phyloP scores from a whole-genome alignment of 1,140 invertebrate species.

The Lucilia sericata region DNA sequence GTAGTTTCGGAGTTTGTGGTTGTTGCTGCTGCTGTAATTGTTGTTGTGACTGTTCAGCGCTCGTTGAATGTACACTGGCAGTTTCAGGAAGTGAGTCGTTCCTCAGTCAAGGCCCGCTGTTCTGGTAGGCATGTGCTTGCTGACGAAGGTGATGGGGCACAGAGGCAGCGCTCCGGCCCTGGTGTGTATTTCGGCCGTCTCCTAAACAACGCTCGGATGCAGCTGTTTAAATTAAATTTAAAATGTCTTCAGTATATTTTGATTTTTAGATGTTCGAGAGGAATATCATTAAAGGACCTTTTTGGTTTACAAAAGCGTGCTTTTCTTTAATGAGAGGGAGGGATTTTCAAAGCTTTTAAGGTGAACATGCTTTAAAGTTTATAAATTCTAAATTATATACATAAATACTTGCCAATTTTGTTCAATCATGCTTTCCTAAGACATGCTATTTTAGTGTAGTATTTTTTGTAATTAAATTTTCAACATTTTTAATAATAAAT shows the following conservation, averaged over 20 bases:
- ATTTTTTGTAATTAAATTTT: no score
- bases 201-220: constrained; percentile 75
- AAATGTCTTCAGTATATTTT: not conserved
- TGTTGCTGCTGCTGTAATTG: constrained; percentile 47
- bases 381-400: not conserved
- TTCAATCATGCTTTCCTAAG: constrained; percentile 21
- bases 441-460: not conserved
- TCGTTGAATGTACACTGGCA: constrained; percentile 65
- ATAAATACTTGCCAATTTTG: not conserved
- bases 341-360: not conserved
- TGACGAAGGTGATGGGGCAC: constrained; percentile 69
- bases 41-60: constrained; percentile 54
- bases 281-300: not conserved
- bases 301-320: constrained; percentile 11
- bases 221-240: constrained; percentile 65
- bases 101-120: constrained; percentile 69
- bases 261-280: not conserved
- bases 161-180: constrained; percentile 68
- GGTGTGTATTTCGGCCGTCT: constrained; percentile 69
- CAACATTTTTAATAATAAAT: not conserved
- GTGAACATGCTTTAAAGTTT: not conserved
- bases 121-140: constrained; percentile 68
- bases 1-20: constrained; percentile 48
- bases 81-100: constrained; percentile 68
- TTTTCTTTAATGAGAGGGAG: not conserved